phyloP scores from a whole-genome alignment of 2,113 vertebrate species.

The Coptodon bakossiorum region DNA sequence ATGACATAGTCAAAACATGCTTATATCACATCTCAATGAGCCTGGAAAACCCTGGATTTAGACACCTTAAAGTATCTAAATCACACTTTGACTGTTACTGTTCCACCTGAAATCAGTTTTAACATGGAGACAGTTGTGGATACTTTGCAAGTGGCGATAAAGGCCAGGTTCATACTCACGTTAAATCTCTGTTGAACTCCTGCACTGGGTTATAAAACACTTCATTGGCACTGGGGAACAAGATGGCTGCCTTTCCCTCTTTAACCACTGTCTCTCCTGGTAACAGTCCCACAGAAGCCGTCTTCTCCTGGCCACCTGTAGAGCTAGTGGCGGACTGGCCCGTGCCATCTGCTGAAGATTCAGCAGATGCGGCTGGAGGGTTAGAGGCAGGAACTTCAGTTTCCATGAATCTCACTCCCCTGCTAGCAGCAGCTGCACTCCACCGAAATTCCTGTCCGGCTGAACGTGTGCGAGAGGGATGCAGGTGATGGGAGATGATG shows the following conservation, averaged over 20 bases:
- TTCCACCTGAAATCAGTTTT: not conserved
- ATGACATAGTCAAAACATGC: not conserved
- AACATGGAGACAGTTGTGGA: not conserved
- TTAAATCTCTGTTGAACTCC: constrained; percentile 90
- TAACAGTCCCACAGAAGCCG: not conserved
- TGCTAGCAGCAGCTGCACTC: not conserved
- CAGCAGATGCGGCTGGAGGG: not conserved
- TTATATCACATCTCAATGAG: not conserved
- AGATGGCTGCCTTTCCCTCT: constrained; percentile 81
- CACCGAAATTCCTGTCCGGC: not conserved
- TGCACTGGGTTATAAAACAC: constrained; percentile 94
- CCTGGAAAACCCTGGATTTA: not conserved
- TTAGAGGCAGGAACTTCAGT: not conserved
- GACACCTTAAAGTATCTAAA: not conserved
- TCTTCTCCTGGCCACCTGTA: not conserved
- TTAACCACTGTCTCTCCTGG: constrained; percentile 73
- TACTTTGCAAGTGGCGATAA: not conserved
- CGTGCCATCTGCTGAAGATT: not conserved
- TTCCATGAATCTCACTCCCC: constrained; percentile 36
- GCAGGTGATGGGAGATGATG: not conserved
- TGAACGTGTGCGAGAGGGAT: not conserved
- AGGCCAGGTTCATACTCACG: constrained; percentile 68
- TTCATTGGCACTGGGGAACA: constrained; percentile 84
- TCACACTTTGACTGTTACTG: not conserved
- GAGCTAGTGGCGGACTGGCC: not conserved